Evolutionary conservation across 2,113 vertebrate species (phyloP).

Genomic region (Podocnemis expansa): DNA sequence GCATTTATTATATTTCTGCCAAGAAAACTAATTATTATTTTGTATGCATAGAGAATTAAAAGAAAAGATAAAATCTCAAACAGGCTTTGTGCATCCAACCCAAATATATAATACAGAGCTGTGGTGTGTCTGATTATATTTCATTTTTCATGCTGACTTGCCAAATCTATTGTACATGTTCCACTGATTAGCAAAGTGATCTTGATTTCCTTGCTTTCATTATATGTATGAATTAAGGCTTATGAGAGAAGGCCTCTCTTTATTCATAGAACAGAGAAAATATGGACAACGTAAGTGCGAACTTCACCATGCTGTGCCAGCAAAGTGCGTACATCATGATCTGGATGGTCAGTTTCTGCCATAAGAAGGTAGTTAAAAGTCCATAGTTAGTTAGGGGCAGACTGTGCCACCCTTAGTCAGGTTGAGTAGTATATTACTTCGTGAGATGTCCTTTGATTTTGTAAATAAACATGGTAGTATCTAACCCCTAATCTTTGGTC

Average conservation of each 20-base stretch:
- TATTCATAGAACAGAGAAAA: no score
- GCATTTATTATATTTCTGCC: neutral
- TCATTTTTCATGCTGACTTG: neutral
- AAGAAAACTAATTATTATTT: neutral
- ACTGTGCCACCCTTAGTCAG: no score
- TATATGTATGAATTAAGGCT: neutral
- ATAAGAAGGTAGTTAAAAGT: no score
- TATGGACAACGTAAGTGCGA: no score
- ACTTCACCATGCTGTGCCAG: no score
- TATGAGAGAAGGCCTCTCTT: neutral
- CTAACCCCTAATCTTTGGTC: neutral
- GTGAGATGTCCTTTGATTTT: neutral
- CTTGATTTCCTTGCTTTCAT: neutral
- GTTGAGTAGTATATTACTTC: neutral
- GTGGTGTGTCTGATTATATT: rapidly evolving
- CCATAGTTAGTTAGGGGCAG: no score
- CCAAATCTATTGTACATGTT: neutral
- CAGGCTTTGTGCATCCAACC: neutral
- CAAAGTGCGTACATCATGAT: no score
- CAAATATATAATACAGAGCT: neutral
- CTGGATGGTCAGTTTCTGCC: no score
- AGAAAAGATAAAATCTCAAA: neutral
- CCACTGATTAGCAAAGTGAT: neutral
- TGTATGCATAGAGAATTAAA: neutral
- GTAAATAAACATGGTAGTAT: no score